Evolutionary conservation across 2,888 invertebrate species (phyloP).

Genomic region (Andrena haemorrhoa): DNA sequence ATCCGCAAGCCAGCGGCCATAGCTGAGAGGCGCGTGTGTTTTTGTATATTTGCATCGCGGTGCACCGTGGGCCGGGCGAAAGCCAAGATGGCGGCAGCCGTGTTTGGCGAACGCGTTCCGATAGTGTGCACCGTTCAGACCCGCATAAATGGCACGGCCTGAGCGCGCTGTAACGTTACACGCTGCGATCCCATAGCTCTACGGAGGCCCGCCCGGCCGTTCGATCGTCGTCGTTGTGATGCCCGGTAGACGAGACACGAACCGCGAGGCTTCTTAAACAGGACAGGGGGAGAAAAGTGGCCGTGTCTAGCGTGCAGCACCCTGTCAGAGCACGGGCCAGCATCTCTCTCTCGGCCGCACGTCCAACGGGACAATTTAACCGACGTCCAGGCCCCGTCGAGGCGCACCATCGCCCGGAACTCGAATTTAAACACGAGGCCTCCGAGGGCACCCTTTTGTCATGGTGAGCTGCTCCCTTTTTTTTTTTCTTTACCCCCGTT

Average conservation of each 20-base stretch:
- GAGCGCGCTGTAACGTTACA: conserved; percentile 75
- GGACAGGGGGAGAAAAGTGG: conserved; percentile 46
- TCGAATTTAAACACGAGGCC: neutral
- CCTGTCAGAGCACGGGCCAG: conserved; percentile 39
- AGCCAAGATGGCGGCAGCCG: conserved; percentile 82
- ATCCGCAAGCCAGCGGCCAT: conserved; percentile 56
- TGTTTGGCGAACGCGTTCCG: conserved; percentile 77
- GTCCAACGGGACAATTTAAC: conserved; percentile 19
- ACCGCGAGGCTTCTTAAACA: conserved; percentile 16
- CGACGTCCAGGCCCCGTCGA: neutral
- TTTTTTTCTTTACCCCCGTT: conserved; percentile 27
- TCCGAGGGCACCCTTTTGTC: conserved; percentile 25
- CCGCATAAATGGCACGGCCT: conserved; percentile 77
- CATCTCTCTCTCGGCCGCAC: conserved; percentile 24
- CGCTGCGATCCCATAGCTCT: conserved; percentile 47
- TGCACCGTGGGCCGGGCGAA: conserved; percentile 78
- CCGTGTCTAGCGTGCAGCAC: conserved; percentile 44
- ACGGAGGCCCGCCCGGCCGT: conserved; percentile 10
- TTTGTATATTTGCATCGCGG: conserved; percentile 79
- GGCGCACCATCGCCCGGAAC: conserved; percentile 12
- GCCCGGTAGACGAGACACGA: conserved; percentile 57
- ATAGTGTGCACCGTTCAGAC: conserved; percentile 57
- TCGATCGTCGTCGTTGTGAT: conserved; percentile 43
- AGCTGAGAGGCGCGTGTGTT: conserved; percentile 79
- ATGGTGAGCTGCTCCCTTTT: conserved; percentile 63